phyloP scores from a whole-genome alignment of 23 tunicate genomes.

The Pegea sp. region DNA sequence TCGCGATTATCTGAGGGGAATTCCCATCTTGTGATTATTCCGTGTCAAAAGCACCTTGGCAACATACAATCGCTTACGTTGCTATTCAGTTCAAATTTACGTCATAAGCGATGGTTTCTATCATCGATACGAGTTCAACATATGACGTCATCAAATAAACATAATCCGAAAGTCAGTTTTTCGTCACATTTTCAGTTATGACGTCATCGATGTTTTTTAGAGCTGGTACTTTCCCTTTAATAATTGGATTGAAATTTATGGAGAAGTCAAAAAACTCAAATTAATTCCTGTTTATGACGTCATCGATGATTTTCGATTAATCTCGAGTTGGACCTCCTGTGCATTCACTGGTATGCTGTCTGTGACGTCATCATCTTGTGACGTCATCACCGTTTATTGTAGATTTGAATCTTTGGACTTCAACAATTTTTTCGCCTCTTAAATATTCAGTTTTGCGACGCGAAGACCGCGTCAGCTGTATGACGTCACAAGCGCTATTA shows the following conservation, averaged over 20 bases:
- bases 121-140: too few species aligned
- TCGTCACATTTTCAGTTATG: not conserved
- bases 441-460: slow-evolving; percentile 50
- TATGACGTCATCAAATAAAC: too few species aligned
- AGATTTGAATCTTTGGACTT: slow-evolving; percentile 67
- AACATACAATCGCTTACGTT: slow-evolving; percentile 31
- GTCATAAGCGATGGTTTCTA: slow-evolving; percentile 49
- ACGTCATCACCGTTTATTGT: not conserved
- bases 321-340: slow-evolving; percentile 62
- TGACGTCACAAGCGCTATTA: slow-evolving; percentile 7
- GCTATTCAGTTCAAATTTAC: slow-evolving; percentile 22
- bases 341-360: slow-evolving; percentile 29
- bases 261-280: slow-evolving; percentile 48
- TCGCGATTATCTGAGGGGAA: slow-evolving; percentile 51
- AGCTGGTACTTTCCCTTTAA: slow-evolving; percentile 82
- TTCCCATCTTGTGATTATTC: slow-evolving; percentile 15
- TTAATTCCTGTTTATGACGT: slow-evolving; percentile 36
- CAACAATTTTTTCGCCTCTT: slow-evolving; percentile 22
- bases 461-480: slow-evolving; percentile 21
- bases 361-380: not conserved
- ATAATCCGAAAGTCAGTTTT: too few species aligned
- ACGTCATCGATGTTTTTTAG: slow-evolving; percentile 8
- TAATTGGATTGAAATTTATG: slow-evolving; percentile 75
- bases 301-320: slow-evolving; percentile 34
- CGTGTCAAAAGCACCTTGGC: slow-evolving; percentile 31